Evolutionary conservation across 2,797 vertebrate genomes (phyloP), one percentile per base, ranked within the genome.

Genomic region (Microctenopoma lineatum): DNA sequence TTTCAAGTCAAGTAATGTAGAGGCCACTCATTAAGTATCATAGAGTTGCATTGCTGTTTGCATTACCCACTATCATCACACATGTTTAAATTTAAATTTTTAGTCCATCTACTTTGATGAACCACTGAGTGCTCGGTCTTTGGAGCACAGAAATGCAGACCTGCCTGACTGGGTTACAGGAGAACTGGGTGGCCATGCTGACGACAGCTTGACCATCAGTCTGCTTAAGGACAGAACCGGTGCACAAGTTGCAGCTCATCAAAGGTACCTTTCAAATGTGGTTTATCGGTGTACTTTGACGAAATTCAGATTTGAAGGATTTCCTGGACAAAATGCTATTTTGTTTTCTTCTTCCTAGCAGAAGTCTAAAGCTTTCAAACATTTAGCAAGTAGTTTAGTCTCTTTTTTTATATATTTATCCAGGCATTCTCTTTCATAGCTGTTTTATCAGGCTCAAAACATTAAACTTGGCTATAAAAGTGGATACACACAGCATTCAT

Each of bases 21-120:
- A 11, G 56, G 25, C 8, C 64, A 25, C 5, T 41, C 10, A 38
- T 4, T 21, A 16, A 27, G 27, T n/a, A 29, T 9, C 16, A 46
- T 66, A 57, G 14, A n/a, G 36, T 8, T 0, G 1, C 5, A 55
- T 15, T 58, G 7, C 39, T 2, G 18, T 61, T 5, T 36, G 1
- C 13, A 39, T 39, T 39, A 39, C 38, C 32, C 32, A 34, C 32
- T 34, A 34, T 7, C 1, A 34, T 34, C 8, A 13, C 12, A 4
- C 66, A 14, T 68, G 2, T 41, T 15, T 71, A 5, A 27, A 46
- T 67, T 88, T 86, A 72, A 48, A 47, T 84, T 90, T 83, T 0
- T 3, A 98, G 97, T 95, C 95, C 7, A 95, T 96, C 89, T 98
- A 96, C 89, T 96, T 96, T 79, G 96, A 97, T 59, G 96, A 96